A percentile compares a stretch with the other conserved stretches of the same genome.
These are phyloP conservation scores for Drosophila kuntzei DNA, from an alignment of 2,888 invertebrate genomes.

Conservation along the genomic window DNA sequence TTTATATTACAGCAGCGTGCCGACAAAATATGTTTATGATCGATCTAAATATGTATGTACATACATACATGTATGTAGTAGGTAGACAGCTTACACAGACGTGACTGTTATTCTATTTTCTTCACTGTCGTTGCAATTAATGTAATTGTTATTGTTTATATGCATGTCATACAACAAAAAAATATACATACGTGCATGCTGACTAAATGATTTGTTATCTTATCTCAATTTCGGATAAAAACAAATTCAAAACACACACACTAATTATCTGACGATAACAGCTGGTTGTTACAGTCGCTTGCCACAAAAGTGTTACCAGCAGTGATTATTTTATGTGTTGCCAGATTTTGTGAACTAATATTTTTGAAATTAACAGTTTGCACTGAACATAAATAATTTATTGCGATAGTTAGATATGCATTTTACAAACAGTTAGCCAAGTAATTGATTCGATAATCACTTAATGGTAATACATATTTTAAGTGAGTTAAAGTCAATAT, in stretches of 20 bases:
- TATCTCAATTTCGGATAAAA: constrained; percentile 21
- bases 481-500: too few relatives aligned
- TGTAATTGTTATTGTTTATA: constrained; percentile 20
- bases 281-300: constrained; percentile 51
- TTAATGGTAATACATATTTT: too few relatives aligned
- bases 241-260: constrained; percentile 39
- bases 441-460: too few relatives aligned
- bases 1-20: constrained; percentile 26
- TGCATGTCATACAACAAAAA: constrained; percentile 17
- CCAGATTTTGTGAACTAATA: background rate
- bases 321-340: background rate
- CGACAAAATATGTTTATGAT: constrained; percentile 11
- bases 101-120: background rate
- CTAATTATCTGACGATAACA: constrained; percentile 46
- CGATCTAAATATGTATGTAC: background rate
- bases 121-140: constrained; percentile 14
- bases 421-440: too few relatives aligned
- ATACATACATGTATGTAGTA: too few relatives aligned
- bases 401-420: too few relatives aligned
- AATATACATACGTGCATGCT: constrained; percentile 2
- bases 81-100: constrained; percentile 1
- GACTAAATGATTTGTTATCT: constrained; percentile 31
- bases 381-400: too few relatives aligned
- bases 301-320: constrained; percentile 19
- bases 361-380: background rate